phyloP scores from a whole-genome alignment of 1,140 invertebrate genomes.

The Drosophila takahashii region DNA sequence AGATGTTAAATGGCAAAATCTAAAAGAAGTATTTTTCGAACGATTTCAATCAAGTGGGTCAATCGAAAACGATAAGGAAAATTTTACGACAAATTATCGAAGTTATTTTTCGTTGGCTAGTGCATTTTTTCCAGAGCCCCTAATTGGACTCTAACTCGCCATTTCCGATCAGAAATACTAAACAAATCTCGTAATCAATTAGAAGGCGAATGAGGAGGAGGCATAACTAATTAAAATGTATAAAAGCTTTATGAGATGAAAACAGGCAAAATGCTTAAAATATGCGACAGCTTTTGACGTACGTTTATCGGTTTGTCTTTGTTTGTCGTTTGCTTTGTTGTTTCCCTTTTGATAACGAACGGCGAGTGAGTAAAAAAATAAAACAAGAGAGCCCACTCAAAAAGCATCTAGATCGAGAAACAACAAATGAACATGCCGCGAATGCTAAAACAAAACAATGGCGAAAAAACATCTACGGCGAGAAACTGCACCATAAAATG shows the following conservation, averaged over 20 bases:
- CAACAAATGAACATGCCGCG: slow-evolving; percentile 43
- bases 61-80: slow-evolving; percentile 5
- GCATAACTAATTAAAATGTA: slow-evolving; percentile 33
- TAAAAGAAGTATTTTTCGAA: slow-evolving; percentile 3
- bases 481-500: slow-evolving; percentile 16
- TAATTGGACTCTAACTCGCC: slow-evolving; percentile 20
- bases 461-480: slow-evolving; percentile 18
- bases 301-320: slow-evolving; percentile 43
- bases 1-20: slow-evolving; percentile 16
- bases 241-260: slow-evolving; percentile 18
- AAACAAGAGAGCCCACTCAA: slow-evolving; percentile 11
- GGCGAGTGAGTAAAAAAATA: slow-evolving; percentile 26
- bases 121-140: not conserved
- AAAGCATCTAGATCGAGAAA: slow-evolving; percentile 21
- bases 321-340: slow-evolving; percentile 25
- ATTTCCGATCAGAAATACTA: slow-evolving; percentile 11
- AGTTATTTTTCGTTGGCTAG: not conserved
- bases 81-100: not conserved
- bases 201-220: not conserved
- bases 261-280: slow-evolving; percentile 31
- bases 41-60: slow-evolving; percentile 25
- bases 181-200: slow-evolving; percentile 20
- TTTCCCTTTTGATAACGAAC: slow-evolving; percentile 54
- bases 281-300: slow-evolving; percentile 42
- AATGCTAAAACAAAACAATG: slow-evolving; percentile 56